A percentile compares a stretch with the other conserved stretches of the same genome.
Conservation (phyloP, 2,888 invertebrate genomes). For the Ephialtes manifestator region DNA sequence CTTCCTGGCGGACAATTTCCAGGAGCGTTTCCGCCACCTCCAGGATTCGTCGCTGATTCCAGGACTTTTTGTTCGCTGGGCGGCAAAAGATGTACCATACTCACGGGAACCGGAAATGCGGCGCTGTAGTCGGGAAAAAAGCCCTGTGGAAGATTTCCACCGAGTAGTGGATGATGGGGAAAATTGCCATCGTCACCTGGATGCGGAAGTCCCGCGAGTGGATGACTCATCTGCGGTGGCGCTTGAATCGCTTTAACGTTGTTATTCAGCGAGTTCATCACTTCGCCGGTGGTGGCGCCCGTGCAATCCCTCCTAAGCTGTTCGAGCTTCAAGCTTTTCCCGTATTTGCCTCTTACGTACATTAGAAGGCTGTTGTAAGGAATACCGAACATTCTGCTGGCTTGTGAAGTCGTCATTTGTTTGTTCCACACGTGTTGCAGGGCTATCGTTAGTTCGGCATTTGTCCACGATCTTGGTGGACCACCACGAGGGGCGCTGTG, state of each 20-base stretch:
- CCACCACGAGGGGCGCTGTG: constrained; percentile 96
- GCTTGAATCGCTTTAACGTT: constrained; percentile 87
- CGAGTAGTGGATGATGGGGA: constrained; percentile 81
- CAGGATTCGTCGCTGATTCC: constrained; percentile 87
- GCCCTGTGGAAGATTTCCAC: constrained; percentile 88
- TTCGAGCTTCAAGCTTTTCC: constrained; percentile 96
- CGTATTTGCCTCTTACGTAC: constrained; percentile 97
- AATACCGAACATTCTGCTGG: constrained; percentile 95
- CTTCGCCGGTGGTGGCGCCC: constrained; percentile 92
- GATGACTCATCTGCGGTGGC: constrained; percentile 79
- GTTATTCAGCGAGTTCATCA: constrained; percentile 87
- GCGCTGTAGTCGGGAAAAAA: constrained; percentile 94
- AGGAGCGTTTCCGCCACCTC: constrained; percentile 85
- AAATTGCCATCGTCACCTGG: constrained; percentile 79
- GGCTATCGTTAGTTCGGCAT: constrained; percentile 95
- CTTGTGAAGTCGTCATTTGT: constrained; percentile 97
- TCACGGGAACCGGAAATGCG: constrained; percentile 93
- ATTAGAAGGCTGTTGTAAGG: constrained; percentile 97
- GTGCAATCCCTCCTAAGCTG: constrained; percentile 96
- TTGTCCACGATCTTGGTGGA: constrained; percentile 96
- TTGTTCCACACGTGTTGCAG: constrained; percentile 98
- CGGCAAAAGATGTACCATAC: constrained; percentile 94
- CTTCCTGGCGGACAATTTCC: constrained; percentile 87
- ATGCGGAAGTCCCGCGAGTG: constrained; percentile 78
- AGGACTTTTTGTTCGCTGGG: constrained; percentile 92